Base-by-base conservation (phyloP, 2,113 vertebrate genomes). In the Myotis brandtii region DNA sequence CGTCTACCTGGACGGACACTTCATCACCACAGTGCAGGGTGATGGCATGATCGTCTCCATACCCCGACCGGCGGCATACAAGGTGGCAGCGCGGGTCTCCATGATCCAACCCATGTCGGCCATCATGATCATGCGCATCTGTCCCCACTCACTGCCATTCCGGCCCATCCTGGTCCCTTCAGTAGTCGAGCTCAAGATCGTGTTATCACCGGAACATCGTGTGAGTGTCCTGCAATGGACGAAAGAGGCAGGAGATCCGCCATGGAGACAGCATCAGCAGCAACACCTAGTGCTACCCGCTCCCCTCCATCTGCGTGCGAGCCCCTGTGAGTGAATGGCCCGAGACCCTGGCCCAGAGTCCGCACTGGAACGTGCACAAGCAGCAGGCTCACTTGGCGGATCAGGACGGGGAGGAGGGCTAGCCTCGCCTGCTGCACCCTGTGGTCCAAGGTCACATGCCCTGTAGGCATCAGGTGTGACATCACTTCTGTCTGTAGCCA, bases 221-320 rank as follows among this genome's bases (percentile, higher is more conserved):
- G 0, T 99, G 99, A 99, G 98, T 99, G 93, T 99, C 99, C 0
- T 99, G 99, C 54, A 99, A 99, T 27, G 99, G 99, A 48, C 98
- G 99, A 66, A 99, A 98, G 97, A 98, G 99, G 84, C 99, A 99
- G 95, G 99, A 99, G 96, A 98, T 99, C 95, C 98, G 98, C 98
- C 98, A 99, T 0, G 99, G 99, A 97, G 99, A 99, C 98, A 99
- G 99, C 86, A 98, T 99, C 96, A 99, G 98, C 98, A 99, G 99
- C 98, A 99, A 99, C 94, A 99, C 99, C 97, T 99, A 99, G 52
- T 99, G 99, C 98, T 99, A 99, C 97, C 99, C 98, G 1, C 98
- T 99, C 17, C 99, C 99, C 64, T 99, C 99, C 8, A 98, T 99
- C 98, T 99, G 99, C 37, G 98, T 98, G 97, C 98, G 95, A 9